A percentile compares a stretch with the other conserved stretches of the same genome.
phyloP scores from a whole-genome alignment of 35 echinoderm and acorn worm species.

The Lytechinus pictus region DNA sequence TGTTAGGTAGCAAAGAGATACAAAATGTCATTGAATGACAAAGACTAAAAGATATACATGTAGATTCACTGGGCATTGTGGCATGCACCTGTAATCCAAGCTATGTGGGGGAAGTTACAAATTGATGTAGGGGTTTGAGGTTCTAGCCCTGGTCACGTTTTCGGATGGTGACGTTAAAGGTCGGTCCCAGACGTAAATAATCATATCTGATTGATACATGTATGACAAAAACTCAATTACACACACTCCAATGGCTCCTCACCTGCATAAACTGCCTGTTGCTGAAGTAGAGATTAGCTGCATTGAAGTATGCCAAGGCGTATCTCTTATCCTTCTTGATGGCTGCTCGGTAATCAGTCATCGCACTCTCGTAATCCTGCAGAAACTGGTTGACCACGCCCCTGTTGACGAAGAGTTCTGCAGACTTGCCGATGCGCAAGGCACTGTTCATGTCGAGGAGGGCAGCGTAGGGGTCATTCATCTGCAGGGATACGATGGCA shows the following conservation, averaged over 20 bases:
- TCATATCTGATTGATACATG: no score
- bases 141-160: no score
- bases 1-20: no score
- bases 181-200: no score
- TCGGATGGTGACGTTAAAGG: no score
- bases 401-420: constrained; percentile 91
- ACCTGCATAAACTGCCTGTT: constrained; percentile 99
- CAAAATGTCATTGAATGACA: no score
- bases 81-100: no score
- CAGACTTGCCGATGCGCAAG: constrained; percentile 63
- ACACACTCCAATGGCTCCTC: not conserved
- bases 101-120: no score
- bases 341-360: constrained; percentile 88
- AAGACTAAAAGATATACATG: no score
- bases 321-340: constrained; percentile 84
- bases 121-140: no score
- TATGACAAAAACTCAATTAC: no score
- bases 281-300: constrained; percentile 95
- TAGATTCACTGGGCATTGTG: no score
- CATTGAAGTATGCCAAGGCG: constrained; percentile 92
- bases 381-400: constrained; percentile 96
- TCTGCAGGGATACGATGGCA: constrained; percentile 93
- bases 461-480: constrained; percentile 90
- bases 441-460: constrained; percentile 88
- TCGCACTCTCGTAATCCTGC: constrained; percentile 79